Base-by-base conservation (phyloP, 2,888 invertebrate genomes). In the Lamellibrachia satsuma region DNA sequence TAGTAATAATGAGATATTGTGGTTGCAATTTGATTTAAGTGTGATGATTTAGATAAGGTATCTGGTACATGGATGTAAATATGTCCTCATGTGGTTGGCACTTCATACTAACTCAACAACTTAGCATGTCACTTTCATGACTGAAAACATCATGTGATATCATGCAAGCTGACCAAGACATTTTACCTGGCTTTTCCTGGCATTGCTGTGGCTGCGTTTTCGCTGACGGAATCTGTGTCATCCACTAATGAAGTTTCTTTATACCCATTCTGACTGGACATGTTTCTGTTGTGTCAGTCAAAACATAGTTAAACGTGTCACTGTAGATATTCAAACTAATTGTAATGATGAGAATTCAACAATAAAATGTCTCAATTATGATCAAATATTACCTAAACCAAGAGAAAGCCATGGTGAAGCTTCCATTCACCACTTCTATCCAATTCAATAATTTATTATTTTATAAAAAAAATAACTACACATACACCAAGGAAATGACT, bases 101-200 rank as follows among this genome's bases (percentile, higher is more conserved):
- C 39, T 39, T 39, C 39, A 39, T 39, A 39, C 39, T 39, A 39
- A 39, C 39, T 39, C 39, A 39, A 39, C 39, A 39, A 39, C 39
- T 39, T 39, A 39, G 39, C 39, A 39, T 39, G 39, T 39, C 39
- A 39, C 39, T 39, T 39, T 39, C 39, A 39, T 39, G 39, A 39
- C 39, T 39, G 57, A 57, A 57, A 57, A 15, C 57, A 15, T 75
- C n/a, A 75, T 4, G 15, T 75, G 75, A 75, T 39, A 39, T 75
- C 75, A 75, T 75, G 75, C 4, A 75, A 75, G 75, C 22, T 75
- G 15, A 75, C n/a, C 75, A 75, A 22, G 75, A 22, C 75, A 75
- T 11, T 75, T 75, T 75, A 75, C 75, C 75, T 75, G 75, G 75
- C 75, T 75, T 75, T n/a, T 75, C 75, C 75, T 22, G 75, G 75